Evolutionary conservation across 2,888 invertebrate genomes (phyloP), one percentile per base, ranked within the genome.

Genomic region (Andrena flavipes): DNA sequence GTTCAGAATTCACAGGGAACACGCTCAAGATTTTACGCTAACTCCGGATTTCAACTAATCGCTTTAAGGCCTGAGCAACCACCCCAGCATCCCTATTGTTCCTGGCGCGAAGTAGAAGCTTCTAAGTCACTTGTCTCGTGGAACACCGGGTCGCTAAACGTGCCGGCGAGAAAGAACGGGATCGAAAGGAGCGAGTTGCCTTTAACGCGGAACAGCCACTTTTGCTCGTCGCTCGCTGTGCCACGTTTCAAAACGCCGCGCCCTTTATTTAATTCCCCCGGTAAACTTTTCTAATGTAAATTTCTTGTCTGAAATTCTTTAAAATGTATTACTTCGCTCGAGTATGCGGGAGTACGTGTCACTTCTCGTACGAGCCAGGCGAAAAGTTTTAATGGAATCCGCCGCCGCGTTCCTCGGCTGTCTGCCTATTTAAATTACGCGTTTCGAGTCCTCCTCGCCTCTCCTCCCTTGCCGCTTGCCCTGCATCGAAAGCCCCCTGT

Each of bases 301-400:
- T 80, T 80, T 84, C 84, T 80, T 80, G 68, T 72, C 74, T 76
- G 72, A 80, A 84, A 84, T 84, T 84, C 84, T 84, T 84, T 84
- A 73, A 84, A 84, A 84, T 80, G 84, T 84, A 84, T 84, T 84
- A 84, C 84, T 84, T 75, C 60, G 72, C 65, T n/a, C 76, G 84
- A 75, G 84, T 68, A 67, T 71, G 84, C 82, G 84, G 56, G 80
- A 84, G 75, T 80, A 84, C 84, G 80, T 84, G 84, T 84, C 84
- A 84, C 84, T 80, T 80, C 84, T 80, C 84, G 84, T 84, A 80
- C 84, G 84, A 84, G 74, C 76, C 74, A 68, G 73, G 84, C 80
- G 80, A 84, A 84, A 84, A 84, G 77, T 84, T 84, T 84, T 84
- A 84, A 84, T 84, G 84, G 84, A 84, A 84, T 84, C 84, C 80